Base-by-base conservation (phyloP, 2,888 invertebrate genomes). In the Acleris sparsana region DNA sequence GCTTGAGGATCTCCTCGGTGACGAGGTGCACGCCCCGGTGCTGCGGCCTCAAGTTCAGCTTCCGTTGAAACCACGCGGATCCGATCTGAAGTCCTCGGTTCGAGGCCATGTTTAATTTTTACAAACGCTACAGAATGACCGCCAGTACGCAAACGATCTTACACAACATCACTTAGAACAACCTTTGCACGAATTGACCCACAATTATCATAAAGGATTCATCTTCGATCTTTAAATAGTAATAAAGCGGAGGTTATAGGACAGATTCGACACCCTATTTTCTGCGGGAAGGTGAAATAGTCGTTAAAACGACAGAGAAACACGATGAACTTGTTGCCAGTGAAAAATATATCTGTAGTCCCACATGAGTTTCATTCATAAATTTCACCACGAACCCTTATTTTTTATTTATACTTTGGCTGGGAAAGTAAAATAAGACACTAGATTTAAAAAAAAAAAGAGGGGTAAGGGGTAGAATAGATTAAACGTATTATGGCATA, bases 11-110 rank as follows among this genome's bases (percentile, higher is more conserved):
- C 94, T 99, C 98, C 92, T 99, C 98, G 74, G 98, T 98, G 80
- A 99, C 97, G 83, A 99, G 95, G 94, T 99, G 99, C 86, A 99
- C 98, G 84, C 99, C 99, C 87, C 99, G 95, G 93, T 98, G 98
- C 93, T 98, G 98, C 83, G 98, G 97, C 91, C 98, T 95, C 91
- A 99, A 95, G 93, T 97, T 97, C 89, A 99, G 96, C 94, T 98
- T 98, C 93, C 97, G 96, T 94, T 99, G 99, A 94, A 98, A 98
- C 99, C 99, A 99, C 93, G 98, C 98, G 90, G 97, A 97, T 93
- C 98, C 98, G 88, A 97, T 97, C 94, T 97, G 97, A 93, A 98
- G 96, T 92, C 97, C 97, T 94, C 96, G 94, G 93, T 96, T 96
- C 93, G 96, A 96, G 94, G 96, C 96, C 96, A 96, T 96, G 94